Evolutionary conservation across 2,113 vertebrate species (phyloP), one percentile per base, ranked within the genome.

Genomic region (Gavialis gangeticus): DNA sequence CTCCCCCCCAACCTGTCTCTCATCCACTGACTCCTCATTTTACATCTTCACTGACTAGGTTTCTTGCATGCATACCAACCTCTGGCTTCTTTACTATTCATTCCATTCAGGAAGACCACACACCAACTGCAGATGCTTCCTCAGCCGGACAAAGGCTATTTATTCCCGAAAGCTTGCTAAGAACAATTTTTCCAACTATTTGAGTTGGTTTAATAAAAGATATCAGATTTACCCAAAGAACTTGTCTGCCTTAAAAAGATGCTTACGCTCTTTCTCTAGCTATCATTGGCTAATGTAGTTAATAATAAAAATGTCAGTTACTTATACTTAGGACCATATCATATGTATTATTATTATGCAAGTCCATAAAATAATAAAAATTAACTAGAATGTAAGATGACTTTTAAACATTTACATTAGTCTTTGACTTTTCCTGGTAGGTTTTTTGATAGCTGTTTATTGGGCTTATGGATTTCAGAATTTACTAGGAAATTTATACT

Each of bases 201-300:
- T 46, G 46, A 46, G 46, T 9, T 46, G 46, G 46, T 46, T 46
- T 46, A 46, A 46, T 46, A 46, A 46, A 46, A 46, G 46, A 46
- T 46, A 46, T 46, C 46, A 9, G 46, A 46, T 46, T 46, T 46
- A 46, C 46, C 46, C 46, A 46, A 46, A 46, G 46, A 46, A 46
- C 46, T 46, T 46, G 46, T 46, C 46, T 46, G 46, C 46, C 46
- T 46, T 46, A 46, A 46, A 46, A 46, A 96, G 84, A 94, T 57
- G 93, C 93, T 94, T 96, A 81, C 81, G 84, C 92, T 95, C 79
- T 82, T 92, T 92, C 96, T 90, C 91, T 96, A 94, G 95, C 96
- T 94, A 96, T 94, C 94, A 96, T 82, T 96, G 95, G 93, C 95
- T 96, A 92, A 96, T 90, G 75, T 91, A 96, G 84, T 96, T 95